phyloP scores from a whole-genome alignment of 2,113 vertebrate genomes.

The Forbesichthys papilliferus region DNA sequence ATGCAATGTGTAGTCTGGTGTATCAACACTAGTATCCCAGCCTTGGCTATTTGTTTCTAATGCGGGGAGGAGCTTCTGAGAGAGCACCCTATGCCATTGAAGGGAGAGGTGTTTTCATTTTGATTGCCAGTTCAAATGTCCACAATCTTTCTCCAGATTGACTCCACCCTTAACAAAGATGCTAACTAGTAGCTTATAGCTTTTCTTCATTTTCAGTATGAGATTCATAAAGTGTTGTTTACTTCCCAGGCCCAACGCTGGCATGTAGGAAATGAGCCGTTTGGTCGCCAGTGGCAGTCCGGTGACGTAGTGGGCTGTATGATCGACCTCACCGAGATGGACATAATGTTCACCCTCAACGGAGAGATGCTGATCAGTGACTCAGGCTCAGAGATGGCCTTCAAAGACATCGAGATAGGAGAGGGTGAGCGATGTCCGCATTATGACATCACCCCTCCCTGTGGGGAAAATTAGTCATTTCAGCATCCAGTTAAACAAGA shows the following conservation, averaged over 20 bases:
- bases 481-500: background rate
- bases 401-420: conserved; percentile 80
- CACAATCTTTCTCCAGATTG: too few species aligned
- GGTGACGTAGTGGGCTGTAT: conserved; percentile 92
- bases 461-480: background rate
- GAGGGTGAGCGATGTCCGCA: conserved; percentile 61
- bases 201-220: background rate
- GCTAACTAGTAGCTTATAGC: too few species aligned
- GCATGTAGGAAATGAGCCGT: conserved; percentile 89
- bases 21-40: too few species aligned
- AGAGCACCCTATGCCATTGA: too few species aligned
- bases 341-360: conserved; percentile 92
- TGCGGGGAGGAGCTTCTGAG: too few species aligned
- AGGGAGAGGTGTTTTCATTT: too few species aligned
- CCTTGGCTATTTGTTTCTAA: too few species aligned
- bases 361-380: conserved; percentile 93
- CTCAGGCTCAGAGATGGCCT: conserved; percentile 87
- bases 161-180: too few species aligned
- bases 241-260: conserved; percentile 85
- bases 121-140: too few species aligned
- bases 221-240: background rate
- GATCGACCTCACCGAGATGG: conserved; percentile 88
- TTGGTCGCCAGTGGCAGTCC: conserved; percentile 87
- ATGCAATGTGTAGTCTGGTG: too few species aligned
- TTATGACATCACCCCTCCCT: background rate